These are phyloP conservation scores for Tipula vernalis DNA, from an alignment of 2,888 invertebrate species.

Conservation along the genomic window DNA sequence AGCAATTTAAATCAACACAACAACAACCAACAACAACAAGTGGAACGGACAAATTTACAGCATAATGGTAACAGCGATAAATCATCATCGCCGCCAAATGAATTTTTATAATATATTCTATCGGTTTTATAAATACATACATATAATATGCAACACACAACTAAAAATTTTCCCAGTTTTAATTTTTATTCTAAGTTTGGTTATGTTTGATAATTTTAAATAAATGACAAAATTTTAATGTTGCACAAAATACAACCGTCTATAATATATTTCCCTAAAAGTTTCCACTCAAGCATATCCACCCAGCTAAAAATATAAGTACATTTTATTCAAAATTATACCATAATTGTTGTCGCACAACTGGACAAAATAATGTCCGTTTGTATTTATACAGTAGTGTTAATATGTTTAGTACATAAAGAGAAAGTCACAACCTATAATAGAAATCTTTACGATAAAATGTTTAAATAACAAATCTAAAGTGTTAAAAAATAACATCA, in stretches of 20 bases:
- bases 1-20: background rate
- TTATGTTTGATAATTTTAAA: background rate
- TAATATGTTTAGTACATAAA: background rate
- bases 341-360: no score
- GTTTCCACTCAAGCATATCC: background rate
- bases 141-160: background rate
- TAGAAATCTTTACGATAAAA: background rate
- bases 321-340: no score
- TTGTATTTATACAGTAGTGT: background rate
- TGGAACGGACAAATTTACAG: background rate
- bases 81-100: background rate
- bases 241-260: background rate
- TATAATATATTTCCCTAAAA: background rate
- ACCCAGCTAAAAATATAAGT: background rate
- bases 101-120: conserved; percentile 4
- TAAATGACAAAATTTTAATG: background rate
- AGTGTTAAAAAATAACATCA: background rate
- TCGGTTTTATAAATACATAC: background rate
- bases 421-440: background rate
- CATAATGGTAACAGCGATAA: background rate
- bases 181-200: background rate
- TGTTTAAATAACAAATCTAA: background rate
- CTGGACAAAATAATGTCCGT: no score
- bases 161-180: background rate
- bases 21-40: background rate